Conservation (phyloP, 2,888 invertebrate genomes). For the Endotricha flammealis region DNA sequence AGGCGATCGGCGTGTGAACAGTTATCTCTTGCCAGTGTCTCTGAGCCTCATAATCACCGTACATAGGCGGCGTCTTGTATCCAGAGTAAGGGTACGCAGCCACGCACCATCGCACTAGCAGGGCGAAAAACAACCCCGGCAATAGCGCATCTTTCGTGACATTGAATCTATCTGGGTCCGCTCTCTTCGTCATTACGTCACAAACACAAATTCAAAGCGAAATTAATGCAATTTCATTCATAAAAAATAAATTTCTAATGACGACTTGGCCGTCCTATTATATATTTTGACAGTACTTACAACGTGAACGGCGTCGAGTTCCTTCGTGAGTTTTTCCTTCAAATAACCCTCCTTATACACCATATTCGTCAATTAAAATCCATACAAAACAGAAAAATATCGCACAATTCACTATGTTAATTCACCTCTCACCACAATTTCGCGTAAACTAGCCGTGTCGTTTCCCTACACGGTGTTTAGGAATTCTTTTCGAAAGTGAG, state of each 20-base stretch:
- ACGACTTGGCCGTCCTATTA: constrained; percentile 44
- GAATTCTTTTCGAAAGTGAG: constrained; percentile 61
- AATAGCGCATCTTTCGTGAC: constrained; percentile 63
- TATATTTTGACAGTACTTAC: constrained; percentile 80
- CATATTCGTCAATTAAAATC: constrained; percentile 73
- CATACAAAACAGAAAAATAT: constrained; percentile 35
- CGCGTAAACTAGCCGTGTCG: constrained; percentile 27
- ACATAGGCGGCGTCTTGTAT: constrained; percentile 90
- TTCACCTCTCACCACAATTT: constrained; percentile 45
- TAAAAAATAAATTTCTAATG: constrained; percentile 34
- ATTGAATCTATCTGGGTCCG: constrained; percentile 57
- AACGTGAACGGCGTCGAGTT: constrained; percentile 83
- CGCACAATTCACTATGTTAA: constrained; percentile 33
- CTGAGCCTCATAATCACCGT: constrained; percentile 99
- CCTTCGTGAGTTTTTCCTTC: constrained; percentile 81
- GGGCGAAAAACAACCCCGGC: constrained; percentile 76
- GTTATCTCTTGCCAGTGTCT: constrained; percentile 99
- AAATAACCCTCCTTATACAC: constrained; percentile 82
- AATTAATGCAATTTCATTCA: constrained; percentile 34
- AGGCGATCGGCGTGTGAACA: constrained; percentile 84
- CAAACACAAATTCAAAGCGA: constrained; percentile 20
- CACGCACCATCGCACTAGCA: constrained; percentile 84
- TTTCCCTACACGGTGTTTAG: constrained; percentile 22
- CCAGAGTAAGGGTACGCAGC: constrained; percentile 90
- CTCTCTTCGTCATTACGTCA: constrained; percentile 50